These are phyloP conservation scores for Orthonychiurus folsomi DNA, from an alignment of 2,888 invertebrate species.

Conservation along the genomic window DNA sequence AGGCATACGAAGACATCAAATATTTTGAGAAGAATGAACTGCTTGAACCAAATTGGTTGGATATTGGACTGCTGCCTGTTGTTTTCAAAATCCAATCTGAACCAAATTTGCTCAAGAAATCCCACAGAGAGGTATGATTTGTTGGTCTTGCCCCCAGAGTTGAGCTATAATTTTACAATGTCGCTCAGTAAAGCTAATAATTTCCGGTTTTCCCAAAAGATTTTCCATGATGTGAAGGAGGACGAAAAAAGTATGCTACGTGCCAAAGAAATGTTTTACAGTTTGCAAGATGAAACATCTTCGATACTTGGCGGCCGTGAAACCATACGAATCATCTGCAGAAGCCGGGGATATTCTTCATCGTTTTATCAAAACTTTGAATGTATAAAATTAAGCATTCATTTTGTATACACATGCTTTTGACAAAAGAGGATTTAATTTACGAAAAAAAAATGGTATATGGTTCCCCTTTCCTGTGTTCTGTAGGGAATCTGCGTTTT, in stretches of 20 bases:
- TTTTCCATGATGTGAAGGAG: conserved; percentile 13
- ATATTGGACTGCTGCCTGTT: conserved; percentile 16
- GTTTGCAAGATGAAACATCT: conserved; percentile 13
- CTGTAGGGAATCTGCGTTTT: no score
- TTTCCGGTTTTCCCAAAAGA: conserved; percentile 6
- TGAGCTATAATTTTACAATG: neutral
- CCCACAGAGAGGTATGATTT: conserved; percentile 13
- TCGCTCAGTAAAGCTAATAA: neutral
- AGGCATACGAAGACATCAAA: conserved; percentile 20
- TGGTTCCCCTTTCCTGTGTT: no score
- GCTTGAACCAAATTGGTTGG: conserved; percentile 17
- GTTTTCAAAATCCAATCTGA: conserved; percentile 12
- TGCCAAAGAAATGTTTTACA: conserved; percentile 8
- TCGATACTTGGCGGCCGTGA: neutral
- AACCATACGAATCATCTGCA: neutral
- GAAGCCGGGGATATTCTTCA: neutral
- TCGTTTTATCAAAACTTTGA: neutral
- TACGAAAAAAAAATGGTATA: no score
- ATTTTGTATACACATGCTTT: no score
- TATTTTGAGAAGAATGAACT: conserved; percentile 15
- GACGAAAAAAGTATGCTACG: neutral
- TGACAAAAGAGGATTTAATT: no score
- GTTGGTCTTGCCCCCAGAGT: no score
- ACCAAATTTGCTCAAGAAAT: conserved; percentile 6
- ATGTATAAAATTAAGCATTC: no score